Base-by-base conservation (phyloP, 2,888 invertebrate genomes). In the Tipula lateralis region DNA sequence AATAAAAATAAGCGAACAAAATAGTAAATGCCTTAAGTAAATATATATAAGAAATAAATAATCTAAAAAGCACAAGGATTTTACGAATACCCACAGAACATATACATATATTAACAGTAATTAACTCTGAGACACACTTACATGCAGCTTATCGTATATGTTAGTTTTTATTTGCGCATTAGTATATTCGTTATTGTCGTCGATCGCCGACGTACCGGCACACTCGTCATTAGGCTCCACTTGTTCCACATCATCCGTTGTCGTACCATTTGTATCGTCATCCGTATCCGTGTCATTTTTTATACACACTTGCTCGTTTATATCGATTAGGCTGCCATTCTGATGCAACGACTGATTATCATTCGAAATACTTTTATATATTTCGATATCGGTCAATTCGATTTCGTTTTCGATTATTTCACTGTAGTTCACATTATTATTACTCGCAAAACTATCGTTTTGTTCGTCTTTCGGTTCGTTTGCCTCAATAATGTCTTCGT, bases 321-420 rank as follows among this genome's bases (percentile, higher is more conserved):
- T 82, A 82, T 82, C 32, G 32, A 82, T 82, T 29, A 82, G 30
- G 16, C 32, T 7, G 7, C 82, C 82, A 30, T 82, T 82, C n/a
- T 82, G 12, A 82, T 82, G 82, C 7, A 82, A 32, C 82, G 82
- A 82, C 16, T 82, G 13, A 82, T 82, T 82, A 82, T 82, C 82
- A 13, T 82, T 82, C 82, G 82, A 82, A 82, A 82, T 16, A 30
- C 82, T 82, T 24, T 82, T 82, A 9, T 82, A 82, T 29, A 82
- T 82, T 16, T 82, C 82, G 16, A 82, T 82, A n/a, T 82, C 82
- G n/a, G 82, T 82, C 9, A 82, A 82, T 82, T 82, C 82, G 30
- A 82, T 82, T 30, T 82, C 82, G 30, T 29, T 82, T n/a, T 82
- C 32, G n/a, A 24, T 24, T 9, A 66, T 66, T 2, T 66, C 66